A percentile compares a stretch with the other conserved stretches of the same genome.
Evolutionary conservation across 2,797 vertebrate genomes (phyloP).

Genomic region (Chiloscyllium punctatum): DNA sequence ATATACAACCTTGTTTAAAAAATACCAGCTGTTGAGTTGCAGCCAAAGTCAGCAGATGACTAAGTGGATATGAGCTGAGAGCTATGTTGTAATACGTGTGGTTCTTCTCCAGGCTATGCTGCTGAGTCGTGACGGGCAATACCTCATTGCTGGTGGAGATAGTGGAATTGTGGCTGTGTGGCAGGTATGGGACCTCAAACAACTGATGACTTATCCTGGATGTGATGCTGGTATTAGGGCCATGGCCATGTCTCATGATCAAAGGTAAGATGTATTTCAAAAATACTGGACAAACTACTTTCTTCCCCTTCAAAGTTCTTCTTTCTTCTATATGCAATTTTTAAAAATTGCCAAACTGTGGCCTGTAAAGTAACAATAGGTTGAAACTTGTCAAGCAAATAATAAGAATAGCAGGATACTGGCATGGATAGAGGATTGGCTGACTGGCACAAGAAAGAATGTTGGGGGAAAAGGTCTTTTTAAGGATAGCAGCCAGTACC

Average conservation of each 20-base stretch:
- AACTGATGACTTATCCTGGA: constrained; percentile 86
- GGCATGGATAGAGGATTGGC: too few relatives aligned
- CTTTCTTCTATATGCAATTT: too few relatives aligned
- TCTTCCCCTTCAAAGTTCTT: background rate
- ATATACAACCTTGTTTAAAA: constrained; percentile 30
- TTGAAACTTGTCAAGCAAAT: background rate
- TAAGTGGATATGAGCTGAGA: constrained; percentile 5
- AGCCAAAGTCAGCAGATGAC: constrained; percentile 25
- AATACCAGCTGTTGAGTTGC: constrained; percentile 34
- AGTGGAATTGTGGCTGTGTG: constrained; percentile 79
- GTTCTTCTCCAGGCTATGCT: constrained; percentile 71
- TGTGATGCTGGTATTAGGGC: constrained; percentile 94
- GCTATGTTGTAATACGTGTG: background rate
- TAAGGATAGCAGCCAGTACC: too few relatives aligned
- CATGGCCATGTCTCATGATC: constrained; percentile 91
- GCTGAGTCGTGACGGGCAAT: constrained; percentile 90
- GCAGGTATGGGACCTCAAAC: constrained; percentile 80
- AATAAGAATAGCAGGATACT: background rate
- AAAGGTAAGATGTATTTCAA: constrained; percentile 68
- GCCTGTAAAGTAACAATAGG: background rate
- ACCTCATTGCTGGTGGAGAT: constrained; percentile 88
- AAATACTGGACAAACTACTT: background rate
- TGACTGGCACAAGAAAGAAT: too few relatives aligned
- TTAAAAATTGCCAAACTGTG: too few relatives aligned
- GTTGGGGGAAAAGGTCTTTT: too few relatives aligned